Evolutionary conservation across 2,888 invertebrate genomes (phyloP), one percentile per base, ranked within the genome.

Genomic region (Polymixis flavicincta): DNA sequence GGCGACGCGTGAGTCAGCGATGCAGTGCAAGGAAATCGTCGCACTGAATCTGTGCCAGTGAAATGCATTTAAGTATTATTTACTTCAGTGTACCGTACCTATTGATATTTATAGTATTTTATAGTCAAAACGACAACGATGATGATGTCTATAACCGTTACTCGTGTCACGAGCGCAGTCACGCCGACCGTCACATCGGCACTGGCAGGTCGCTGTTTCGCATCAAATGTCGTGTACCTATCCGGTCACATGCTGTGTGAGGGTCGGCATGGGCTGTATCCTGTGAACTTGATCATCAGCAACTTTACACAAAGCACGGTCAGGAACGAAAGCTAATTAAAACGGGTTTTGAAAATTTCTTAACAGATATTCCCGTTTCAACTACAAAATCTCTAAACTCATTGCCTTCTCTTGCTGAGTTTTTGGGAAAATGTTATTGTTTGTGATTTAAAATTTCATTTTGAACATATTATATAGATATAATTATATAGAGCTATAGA

Each of bases 81-180:
- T 55, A 57, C 22, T 50, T 32, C 42, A 19, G 17, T 19, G 37
- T 22, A 45, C 28, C 22, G 3, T 76, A 48, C n/a, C 7, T 50
- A n/a, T 66, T 65, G 11, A 45, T 74, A 45, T 69, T 69, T 48
- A 76, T 69, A 61, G 54, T 76, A 64, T 32, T 69, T 69, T 48
- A 76, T 69, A 61, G 54, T 76, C 17, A 28, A 54, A 32, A 68
- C 52, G 25, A 67, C 52, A 25, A 32, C 9, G n/a, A 19, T 8
- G n/a, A 45, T 37, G 25, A 11, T 19, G 8, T 11, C 22, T 54
- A 45, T 45, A 32, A 32, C 52, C 28, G 71, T 32, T 28, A 3
- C 70, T 59, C 70, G 59, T 60, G 42, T 17, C n/a, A 19, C 50
- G 7, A 19, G 7, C 14, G 17, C 11, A 42, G 11, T 48, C 28